Evolutionary conservation across 2,797 vertebrate genomes (phyloP), one percentile per base, ranked within the genome.

Genomic region (Coracias cyanogaster): DNA sequence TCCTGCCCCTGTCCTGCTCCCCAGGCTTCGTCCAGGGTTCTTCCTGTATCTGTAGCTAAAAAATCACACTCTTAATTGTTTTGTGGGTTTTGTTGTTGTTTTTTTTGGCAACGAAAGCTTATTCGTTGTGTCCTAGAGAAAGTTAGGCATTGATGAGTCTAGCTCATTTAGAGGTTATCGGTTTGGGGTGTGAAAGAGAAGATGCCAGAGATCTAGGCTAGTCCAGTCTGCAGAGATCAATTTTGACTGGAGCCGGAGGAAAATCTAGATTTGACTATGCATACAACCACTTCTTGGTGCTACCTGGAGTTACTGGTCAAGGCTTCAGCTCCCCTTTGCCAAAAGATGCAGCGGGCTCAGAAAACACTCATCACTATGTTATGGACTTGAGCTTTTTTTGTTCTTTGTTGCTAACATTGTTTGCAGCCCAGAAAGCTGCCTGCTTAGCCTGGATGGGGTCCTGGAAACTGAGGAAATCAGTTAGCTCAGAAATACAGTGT

Each of bases 1-100:
- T 83, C 52, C 83, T 39, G 37, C 39, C 62, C 3, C 1, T 11
- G 15, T 65, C 80, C 60, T 6, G 19, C 37, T 61, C 48, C 46
- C 31, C 71, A 3, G 7, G 0, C 3, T 7, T 64, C 39, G n/a
- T 25, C 5, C 0, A 3, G 7, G 0, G 3, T 7, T 64, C 39
- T 37, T 25, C 5, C 0, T 6, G 21, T 29, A 3, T 28, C 39
- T 48, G 41, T 8, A 3, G 12, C 15, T 9, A 25, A 55, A 41
- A 21, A 19, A 48, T n/a, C 51, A 43, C 2, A 0, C 16, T 48
- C 19, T 11, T 24, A 20, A 21, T 7, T 25, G 7, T 2, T 25
- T 43, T 24, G 26, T 10, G 12, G 41, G 41, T 13, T 43, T 43
- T 43, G 41, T 43, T 43, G 41, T 46, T n/a, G 10, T 58, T 12